These are phyloP conservation scores for Paratilapia polleni DNA, from an alignment of 2,113 vertebrate species.

Conservation along the genomic window DNA sequence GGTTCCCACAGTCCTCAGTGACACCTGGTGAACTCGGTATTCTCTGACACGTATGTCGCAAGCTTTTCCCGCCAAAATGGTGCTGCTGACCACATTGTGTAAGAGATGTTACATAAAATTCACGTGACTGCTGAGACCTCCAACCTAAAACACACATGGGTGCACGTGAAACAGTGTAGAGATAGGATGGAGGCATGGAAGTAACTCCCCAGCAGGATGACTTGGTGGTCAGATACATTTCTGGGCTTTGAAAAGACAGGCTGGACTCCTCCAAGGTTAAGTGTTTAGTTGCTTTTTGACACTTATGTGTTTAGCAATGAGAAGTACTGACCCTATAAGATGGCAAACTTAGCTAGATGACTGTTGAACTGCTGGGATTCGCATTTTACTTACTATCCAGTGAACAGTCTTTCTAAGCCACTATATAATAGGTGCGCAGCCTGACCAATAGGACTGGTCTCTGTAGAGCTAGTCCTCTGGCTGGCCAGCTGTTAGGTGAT, in stretches of 20 bases:
- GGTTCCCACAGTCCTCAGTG: constrained; percentile 47
- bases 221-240: neutral
- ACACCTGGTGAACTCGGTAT: constrained; percentile 32
- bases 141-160: neutral
- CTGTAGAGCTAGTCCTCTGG: neutral
- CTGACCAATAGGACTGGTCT: constrained; percentile 6
- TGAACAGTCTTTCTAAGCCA: neutral
- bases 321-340: neutral
- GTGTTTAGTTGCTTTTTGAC: neutral
- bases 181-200: neutral
- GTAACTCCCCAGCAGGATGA: neutral
- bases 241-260: fast-evolving
- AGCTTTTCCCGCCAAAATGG: constrained; percentile 2
- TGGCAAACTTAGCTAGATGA: neutral
- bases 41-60: fast-evolving
- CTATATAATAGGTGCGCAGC: neutral
- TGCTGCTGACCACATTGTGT: constrained; percentile 29
- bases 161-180: neutral
- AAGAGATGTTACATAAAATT: constrained; percentile 62
- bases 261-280: neutral
- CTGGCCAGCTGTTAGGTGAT: constrained; percentile 18
- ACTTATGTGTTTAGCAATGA: neutral
- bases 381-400: neutral
- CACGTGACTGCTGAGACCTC: neutral
- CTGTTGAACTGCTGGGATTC: neutral